Evolutionary conservation across 2,113 vertebrate species (phyloP), one percentile per base, ranked within the genome.

Genomic region (Channa maculata): DNA sequence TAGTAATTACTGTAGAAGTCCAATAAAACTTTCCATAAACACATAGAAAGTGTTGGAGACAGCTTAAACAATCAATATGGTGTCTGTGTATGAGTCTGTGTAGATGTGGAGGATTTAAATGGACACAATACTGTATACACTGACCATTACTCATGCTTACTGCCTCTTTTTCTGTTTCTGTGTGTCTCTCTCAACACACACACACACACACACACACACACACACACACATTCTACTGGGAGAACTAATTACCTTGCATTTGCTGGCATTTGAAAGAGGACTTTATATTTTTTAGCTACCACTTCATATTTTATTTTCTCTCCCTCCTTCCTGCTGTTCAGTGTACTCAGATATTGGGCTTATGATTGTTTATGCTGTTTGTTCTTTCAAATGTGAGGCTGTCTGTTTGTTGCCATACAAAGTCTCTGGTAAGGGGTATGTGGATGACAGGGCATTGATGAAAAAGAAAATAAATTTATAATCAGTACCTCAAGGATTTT

Each of bases 21-120:
- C 53, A 65, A 58, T 65, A 65, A 74, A 65, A 39, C 34, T 65
- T 15, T 49, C 13, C n/a, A 36, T 24, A 54, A 70, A 63, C 39
- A 51, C 39, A 37, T 6, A 58, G 12, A 62, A 11, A 3, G 6
- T 39, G 11, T 60, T 12, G 58, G 33, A 73, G 43, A 3, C 6
- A 34, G n/a, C 44, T 33, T 33, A 60, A 41, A 34, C 51, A 12
- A 68, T 24, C 53, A 45, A 6, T n/a, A 55, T 7, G 34, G 4
- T 33, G 13, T 37, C 34, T 64, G 36, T 55, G 7, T 64, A 7
- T 63, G 36, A 59, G 13, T 15, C 37, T 41, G 37, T 50, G 14
- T 49, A 49, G 48, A 6, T 50, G 48, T 38, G 55, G 15, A 7
- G 58, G n/a, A 64, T 52, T 65, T 12, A 52, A 50, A 64, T 64